Evolutionary conservation across 2,888 invertebrate genomes (phyloP), one percentile per base, ranked within the genome.

Genomic region (Mesoligia furuncula): DNA sequence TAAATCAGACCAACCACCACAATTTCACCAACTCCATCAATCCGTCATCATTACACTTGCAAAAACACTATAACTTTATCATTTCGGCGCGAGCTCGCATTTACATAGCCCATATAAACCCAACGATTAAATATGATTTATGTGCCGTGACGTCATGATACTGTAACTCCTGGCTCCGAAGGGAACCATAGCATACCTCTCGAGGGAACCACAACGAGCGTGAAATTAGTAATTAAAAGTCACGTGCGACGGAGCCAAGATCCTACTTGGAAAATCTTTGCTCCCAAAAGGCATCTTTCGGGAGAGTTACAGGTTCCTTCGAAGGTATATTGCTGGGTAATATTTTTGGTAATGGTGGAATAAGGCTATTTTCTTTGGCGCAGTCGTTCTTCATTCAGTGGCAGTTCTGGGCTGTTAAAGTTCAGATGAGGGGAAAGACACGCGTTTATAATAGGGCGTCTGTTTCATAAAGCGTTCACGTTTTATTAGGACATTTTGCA

Each of bases 161-260:
- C 89, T 87, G 83, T 88, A 88, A 90, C 85, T 90, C 88, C 87
- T 87, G 87, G 78, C 82, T 84, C 86, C 82, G 81, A 90, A 84
- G 83, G 86, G 90, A 87, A 87, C 90, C 91, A 90, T 92, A 92
- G 86, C 88, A 90, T 92, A 91, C 87, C 89, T 86, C 93, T 91
- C 93, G 77, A 83, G 94, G 92, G 95, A 93, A 91, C 92, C 91
- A 93, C 93, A 93, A 93, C 92, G 93, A 94, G 91, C 95, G 94
- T 94, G 93, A 96, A 95, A 96, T 96, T 95, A 94, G 93, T 95
- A 95, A 96, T 96, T 95, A 95, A 93, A 93, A 94, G 94, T 94
- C 94, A 94, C 93, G 93, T 94, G 90, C 89, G 90, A 88, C 87
- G 86, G 90, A 88, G 83, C 88, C 89, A 87, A 82, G 88, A 90